Percentiles rank a stretch among this genome's conserved stretches.
phyloP scores from a whole-genome alignment of 2,113 vertebrate species.

The Crotalus tigris region DNA sequence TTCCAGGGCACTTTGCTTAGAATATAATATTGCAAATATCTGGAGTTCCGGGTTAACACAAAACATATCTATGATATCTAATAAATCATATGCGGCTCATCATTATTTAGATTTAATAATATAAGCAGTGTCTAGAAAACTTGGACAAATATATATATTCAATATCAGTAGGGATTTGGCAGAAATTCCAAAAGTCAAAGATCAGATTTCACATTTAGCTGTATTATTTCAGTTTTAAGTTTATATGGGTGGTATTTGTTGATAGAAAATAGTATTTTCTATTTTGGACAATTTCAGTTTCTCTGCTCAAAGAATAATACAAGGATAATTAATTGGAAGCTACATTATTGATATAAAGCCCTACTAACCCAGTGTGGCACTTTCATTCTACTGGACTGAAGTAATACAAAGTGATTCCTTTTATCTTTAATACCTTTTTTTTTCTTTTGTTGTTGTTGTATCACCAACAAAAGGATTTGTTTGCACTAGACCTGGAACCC shows the following conservation, averaged over 20 bases:
- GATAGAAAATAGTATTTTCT: background rate
- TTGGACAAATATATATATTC: background rate
- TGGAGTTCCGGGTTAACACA: background rate
- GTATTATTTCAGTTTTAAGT: background rate
- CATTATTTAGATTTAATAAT: background rate
- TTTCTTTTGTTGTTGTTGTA: background rate
- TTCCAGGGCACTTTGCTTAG: background rate
- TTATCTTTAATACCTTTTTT: slow-evolving; percentile 6
- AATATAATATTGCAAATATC: background rate
- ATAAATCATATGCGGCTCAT: background rate
- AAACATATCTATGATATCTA: background rate
- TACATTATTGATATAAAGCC: background rate
- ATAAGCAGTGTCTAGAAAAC: background rate
- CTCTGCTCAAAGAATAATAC: background rate
- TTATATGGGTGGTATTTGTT: background rate
- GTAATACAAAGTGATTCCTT: background rate
- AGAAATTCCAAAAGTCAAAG: background rate
- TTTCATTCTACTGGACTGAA: background rate
- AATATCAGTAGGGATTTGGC: background rate
- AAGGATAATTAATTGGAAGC: background rate
- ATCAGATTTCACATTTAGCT: background rate
- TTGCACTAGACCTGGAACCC: slow-evolving; percentile 91
- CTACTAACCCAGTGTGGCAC: background rate
- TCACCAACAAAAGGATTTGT: slow-evolving; percentile 80
- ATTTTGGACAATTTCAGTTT: background rate